Conservation (phyloP, 2,113 vertebrate species). For the Platycercus adscitus region DNA sequence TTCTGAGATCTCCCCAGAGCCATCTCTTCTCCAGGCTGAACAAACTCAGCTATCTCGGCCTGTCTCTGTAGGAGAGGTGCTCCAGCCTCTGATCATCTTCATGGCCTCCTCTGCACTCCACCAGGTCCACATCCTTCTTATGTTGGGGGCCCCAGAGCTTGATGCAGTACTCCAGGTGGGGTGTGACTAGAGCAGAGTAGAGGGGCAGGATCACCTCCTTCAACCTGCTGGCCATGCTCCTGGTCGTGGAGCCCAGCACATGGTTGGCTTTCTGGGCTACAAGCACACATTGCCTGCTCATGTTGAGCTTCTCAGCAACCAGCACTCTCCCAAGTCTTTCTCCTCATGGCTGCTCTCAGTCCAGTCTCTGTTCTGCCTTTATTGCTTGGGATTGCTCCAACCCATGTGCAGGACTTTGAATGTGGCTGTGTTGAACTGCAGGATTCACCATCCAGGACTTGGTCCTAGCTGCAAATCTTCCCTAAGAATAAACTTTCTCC, state of each 20-base stretch:
- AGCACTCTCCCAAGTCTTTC: background rate
- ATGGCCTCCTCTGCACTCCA: background rate
- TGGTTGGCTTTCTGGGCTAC: background rate
- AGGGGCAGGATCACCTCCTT: background rate
- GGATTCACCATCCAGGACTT: background rate
- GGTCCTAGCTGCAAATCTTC: background rate
- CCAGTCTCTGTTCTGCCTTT: background rate
- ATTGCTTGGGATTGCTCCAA: background rate
- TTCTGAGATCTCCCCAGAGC: background rate
- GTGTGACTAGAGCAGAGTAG: background rate
- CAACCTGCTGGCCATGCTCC: background rate
- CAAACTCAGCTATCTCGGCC: background rate
- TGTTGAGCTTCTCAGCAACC: background rate
- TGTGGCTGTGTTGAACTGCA: background rate
- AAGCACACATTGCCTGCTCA: background rate
- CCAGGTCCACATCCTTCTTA: background rate
- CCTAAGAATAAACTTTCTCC: background rate
- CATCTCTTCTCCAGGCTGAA: background rate
- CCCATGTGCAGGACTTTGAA: background rate
- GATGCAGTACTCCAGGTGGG: background rate
- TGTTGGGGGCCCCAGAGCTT: background rate
- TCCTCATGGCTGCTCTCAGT: background rate
- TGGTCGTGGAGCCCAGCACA: background rate
- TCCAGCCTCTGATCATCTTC: background rate
- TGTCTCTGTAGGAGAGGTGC: background rate